These are phyloP conservation scores for Eudemis profundana DNA, from an alignment of 2,888 invertebrate species.

Conservation along the genomic window DNA sequence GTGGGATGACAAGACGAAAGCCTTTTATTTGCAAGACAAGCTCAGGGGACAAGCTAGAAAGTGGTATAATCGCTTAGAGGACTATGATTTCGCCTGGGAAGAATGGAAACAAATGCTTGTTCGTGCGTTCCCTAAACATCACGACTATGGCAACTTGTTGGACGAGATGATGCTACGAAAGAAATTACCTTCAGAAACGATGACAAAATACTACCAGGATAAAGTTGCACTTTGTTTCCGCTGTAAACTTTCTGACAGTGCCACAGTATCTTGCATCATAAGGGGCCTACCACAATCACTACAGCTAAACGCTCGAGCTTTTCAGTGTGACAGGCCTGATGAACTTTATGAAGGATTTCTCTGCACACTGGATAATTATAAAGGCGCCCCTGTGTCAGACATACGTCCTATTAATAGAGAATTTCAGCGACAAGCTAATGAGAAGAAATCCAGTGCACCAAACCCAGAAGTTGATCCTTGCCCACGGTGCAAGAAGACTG, in stretches of 20 bases:
- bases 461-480: slow-evolving; percentile 42
- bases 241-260: slow-evolving; percentile 49
- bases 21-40: too few relatives aligned
- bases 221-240: slow-evolving; percentile 53
- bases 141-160: slow-evolving; percentile 48
- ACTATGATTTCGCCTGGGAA: slow-evolving; percentile 51
- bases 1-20: slow-evolving; percentile 50
- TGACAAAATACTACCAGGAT: slow-evolving; percentile 56
- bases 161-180: slow-evolving; percentile 50
- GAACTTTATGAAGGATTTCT: slow-evolving; percentile 6
- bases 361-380: slow-evolving; percentile 27
- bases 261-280: slow-evolving; percentile 51
- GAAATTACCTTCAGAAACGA: slow-evolving; percentile 47
- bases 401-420: not conserved
- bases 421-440: not conserved
- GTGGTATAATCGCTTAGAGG: slow-evolving; percentile 50
- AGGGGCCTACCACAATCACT: slow-evolving; percentile 48
- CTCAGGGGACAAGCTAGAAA: slow-evolving; percentile 51
- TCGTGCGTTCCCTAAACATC: slow-evolving; percentile 50
- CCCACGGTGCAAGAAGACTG: slow-evolving; percentile 46
- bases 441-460: not conserved
- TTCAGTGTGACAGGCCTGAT: slow-evolving; percentile 49
- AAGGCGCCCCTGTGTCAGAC: too few relatives aligned
- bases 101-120: slow-evolving; percentile 52
- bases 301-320: slow-evolving; percentile 51